Base-by-base conservation (phyloP, 2,888 invertebrate genomes). In the Pachliopta kotzebuea region DNA sequence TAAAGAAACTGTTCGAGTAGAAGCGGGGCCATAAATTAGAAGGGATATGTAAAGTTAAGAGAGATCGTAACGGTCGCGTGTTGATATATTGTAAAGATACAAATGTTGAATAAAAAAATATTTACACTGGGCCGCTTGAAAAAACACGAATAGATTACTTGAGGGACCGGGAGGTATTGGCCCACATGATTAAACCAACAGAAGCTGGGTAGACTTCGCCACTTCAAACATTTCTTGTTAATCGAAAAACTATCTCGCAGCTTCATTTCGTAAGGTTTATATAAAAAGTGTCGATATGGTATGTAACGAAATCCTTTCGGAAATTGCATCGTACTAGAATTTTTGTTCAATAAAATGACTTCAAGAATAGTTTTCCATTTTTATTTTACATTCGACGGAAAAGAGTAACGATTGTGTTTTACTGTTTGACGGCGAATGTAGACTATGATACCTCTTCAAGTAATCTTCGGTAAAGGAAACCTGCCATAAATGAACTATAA, bases 141-240 rank as follows among this genome's bases (percentile, higher is more conserved):
- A 59, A 50, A 60, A 63, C 60, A 61, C 57, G 61, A 61, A 54
- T 57, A 65, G 61, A 65, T 65, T 60, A 60, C 57, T 60, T 45
- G 59, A 60, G 60, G 65, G 64, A 65, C 60, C 24, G 55, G 54
- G 63, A 31, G 49, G 55, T 63, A 59, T 63, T 63, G 63, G 63
- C 59, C 63, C 42, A 63, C 63, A 63, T 63, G 63, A 63, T 63
- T 63, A 65, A 65, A 65, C 64, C 61, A 61, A 65, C 65, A 65
- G 61, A 54, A 57, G 57, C 17, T 24, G 60, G 50, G 49, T 57
- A 57, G 65, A 45, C 45, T 60, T 45, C n/a, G 26, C 21, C 54
- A 61, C 61, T 61, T 61, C 65, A 65, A 65, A 65, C 65, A 65
- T 65, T 61, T 61, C 65, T 58, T 54, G 65, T 65, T 65, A 65